These are phyloP conservation scores for Odocoileus virginianus DNA, from an alignment of 2,113 vertebrate genomes.

Conservation along the genomic window DNA sequence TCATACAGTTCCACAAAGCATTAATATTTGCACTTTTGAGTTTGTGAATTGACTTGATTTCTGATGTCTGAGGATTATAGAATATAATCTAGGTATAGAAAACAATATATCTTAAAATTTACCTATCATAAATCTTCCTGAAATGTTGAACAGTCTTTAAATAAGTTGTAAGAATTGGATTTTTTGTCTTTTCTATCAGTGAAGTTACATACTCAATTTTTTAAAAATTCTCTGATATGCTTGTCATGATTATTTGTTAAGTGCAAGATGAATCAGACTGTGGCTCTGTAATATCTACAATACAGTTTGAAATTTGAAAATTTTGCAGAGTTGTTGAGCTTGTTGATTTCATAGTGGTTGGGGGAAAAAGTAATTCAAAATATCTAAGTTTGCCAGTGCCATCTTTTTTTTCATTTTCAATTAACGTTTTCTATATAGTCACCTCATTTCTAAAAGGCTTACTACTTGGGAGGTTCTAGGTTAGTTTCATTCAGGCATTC, in stretches of 20 bases:
- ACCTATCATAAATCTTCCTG: neutral
- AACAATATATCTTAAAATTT: neutral
- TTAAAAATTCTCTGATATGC: neutral
- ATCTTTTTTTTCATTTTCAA: neutral
- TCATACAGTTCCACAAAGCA: neutral
- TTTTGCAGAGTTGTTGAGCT: neutral
- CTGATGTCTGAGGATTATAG: neutral
- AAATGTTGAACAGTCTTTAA: neutral
- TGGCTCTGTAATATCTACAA: neutral
- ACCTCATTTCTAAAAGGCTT: neutral
- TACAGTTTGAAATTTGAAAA: neutral
- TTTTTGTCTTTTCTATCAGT: neutral
- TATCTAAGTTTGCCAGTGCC: neutral
- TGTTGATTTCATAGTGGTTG: neutral
- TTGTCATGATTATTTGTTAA: neutral
- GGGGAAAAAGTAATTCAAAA: neutral
- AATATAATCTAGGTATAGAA: neutral
- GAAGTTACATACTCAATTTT: neutral
- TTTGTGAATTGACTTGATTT: neutral
- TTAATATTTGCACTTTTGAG: neutral
- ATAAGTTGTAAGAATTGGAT: neutral
- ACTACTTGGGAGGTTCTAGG: neutral
- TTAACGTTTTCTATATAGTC: neutral
- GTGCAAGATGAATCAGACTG: neutral
- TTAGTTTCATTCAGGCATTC: neutral